A percentile compares a stretch with the other conserved stretches of the same genome.
Evolutionary conservation across 2,113 vertebrate species (phyloP).

Genomic region (Colinus virginianus): DNA sequence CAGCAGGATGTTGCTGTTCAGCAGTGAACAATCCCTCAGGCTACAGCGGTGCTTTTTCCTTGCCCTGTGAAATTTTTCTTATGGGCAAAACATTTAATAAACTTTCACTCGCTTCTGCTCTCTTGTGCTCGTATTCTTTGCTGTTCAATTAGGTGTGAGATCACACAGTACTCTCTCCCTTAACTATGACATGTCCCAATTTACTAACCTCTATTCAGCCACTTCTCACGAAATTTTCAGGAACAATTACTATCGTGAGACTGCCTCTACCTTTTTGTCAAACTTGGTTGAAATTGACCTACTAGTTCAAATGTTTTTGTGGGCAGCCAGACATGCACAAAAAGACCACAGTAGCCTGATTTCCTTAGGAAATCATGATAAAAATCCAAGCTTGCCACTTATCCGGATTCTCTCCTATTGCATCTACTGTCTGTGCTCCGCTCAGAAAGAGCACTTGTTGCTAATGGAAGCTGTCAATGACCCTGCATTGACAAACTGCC

Average conservation of each 20-base stretch:
- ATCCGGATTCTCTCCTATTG: constrained; percentile 14
- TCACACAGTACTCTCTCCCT: constrained; percentile 26
- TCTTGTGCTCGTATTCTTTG: constrained; percentile 4
- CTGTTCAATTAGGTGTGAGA: constrained; percentile 65
- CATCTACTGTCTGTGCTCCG: constrained; percentile 3
- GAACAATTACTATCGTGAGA: neutral
- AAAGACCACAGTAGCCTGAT: neutral
- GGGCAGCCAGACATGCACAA: neutral
- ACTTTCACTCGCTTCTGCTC: constrained; percentile 1
- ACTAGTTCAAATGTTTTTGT: neutral
- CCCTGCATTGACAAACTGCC: constrained; percentile 54
- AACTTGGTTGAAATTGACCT: constrained; percentile 28
- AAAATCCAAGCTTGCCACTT: constrained; percentile 5
- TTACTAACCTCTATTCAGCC: constrained; percentile 38
- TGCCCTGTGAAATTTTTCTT: constrained; percentile 64
- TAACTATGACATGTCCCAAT: constrained; percentile 1
- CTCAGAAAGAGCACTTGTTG: constrained; percentile 53
- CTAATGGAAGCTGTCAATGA: constrained; percentile 51
- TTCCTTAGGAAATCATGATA: constrained; percentile 23
- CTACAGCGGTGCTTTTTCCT: constrained; percentile 9
- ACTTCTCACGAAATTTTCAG: neutral
- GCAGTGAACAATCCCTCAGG: constrained; percentile 24
- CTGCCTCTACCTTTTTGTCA: neutral
- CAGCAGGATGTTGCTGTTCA: constrained; percentile 25
- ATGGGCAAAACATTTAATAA: constrained; percentile 27